A percentile compares a stretch with the other conserved stretches of the same genome.
Evolutionary conservation across 2,113 vertebrate genomes (phyloP).

Genomic region (Psettodes erumei): DNA sequence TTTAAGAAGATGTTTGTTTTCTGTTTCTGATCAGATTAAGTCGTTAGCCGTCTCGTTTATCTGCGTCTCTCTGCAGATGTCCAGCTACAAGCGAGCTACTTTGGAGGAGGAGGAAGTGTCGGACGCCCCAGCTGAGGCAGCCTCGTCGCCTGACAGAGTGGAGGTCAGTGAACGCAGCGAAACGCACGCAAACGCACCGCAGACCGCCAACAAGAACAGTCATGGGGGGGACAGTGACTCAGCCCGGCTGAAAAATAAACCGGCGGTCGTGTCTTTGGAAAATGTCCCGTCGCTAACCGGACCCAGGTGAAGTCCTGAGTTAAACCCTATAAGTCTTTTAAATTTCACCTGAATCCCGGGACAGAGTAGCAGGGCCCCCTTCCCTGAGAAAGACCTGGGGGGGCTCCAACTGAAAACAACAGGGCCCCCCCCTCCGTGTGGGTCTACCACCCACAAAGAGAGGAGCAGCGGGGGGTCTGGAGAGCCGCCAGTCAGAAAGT

Average conservation of each 20-base stretch:
- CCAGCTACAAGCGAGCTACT: conserved; percentile 93
- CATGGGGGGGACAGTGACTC: neutral
- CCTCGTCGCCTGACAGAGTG: conserved; percentile 86
- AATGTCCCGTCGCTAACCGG: neutral
- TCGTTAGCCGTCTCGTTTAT: neutral
- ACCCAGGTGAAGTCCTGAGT: conserved; percentile 26
- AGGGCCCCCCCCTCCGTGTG: neutral
- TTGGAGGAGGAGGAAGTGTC: conserved; percentile 91
- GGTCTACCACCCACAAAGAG: conserved; percentile 29
- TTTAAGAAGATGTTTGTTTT: neutral
- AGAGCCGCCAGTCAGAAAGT: neutral
- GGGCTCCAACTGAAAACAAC: conserved; percentile 4
- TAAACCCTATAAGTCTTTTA: no score
- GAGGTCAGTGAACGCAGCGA: conserved; percentile 85
- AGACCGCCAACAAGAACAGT: no score
- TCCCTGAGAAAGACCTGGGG: neutral
- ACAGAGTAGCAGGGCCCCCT: neutral
- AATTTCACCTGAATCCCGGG: no score
- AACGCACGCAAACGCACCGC: neutral
- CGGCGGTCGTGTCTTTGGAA: neutral
- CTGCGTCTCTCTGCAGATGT: conserved; percentile 85
- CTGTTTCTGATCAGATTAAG: neutral
- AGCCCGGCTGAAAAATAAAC: neutral
- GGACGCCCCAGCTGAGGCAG: conserved; percentile 84
- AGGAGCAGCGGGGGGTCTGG: conserved; percentile 28